Conservation (phyloP, 2,888 invertebrate species). For the Parapristionchus giblindavisi region DNA sequence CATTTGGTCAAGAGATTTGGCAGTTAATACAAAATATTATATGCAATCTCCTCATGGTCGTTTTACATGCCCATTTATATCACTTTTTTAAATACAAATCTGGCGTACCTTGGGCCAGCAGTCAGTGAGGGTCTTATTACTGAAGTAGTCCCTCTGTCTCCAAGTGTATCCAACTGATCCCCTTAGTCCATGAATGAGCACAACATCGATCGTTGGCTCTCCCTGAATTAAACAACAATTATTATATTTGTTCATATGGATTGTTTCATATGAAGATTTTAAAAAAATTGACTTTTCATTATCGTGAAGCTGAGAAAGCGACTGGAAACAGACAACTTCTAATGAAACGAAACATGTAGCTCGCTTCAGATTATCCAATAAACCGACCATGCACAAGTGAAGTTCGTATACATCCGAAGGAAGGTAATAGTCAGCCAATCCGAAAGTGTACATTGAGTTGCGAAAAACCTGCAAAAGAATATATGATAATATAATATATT, state of each 20-base stretch:
- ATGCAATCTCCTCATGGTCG: too few species aligned
- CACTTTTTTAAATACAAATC: not conserved
- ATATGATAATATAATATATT: too few species aligned
- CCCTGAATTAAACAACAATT: slow-evolving; percentile 1
- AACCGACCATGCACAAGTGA: slow-evolving; percentile 42
- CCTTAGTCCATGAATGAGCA: slow-evolving; percentile 64
- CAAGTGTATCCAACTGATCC: slow-evolving; percentile 64
- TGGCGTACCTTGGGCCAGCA: slow-evolving; percentile 62
- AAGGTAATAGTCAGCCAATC: slow-evolving; percentile 45
- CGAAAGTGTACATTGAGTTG: slow-evolving; percentile 56
- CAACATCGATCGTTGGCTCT: slow-evolving; percentile 55
- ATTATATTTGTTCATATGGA: not conserved
- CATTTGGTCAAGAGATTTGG: too few species aligned
- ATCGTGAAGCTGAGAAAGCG: too few species aligned
- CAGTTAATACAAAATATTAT: too few species aligned
- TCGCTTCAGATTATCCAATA: too few species aligned
- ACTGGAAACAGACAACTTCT: too few species aligned
- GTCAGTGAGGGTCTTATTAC: slow-evolving; percentile 49
- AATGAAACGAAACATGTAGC: too few species aligned
- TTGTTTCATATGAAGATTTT: not conserved
- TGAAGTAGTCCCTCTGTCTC: slow-evolving; percentile 58
- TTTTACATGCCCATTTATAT: not conserved
- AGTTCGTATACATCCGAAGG: slow-evolving; percentile 62
- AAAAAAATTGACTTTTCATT: too few species aligned
- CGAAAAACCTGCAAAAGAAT: slow-evolving; percentile 55